phyloP scores from a whole-genome alignment of 2,113 vertebrate species.

The Otolemur garnettii region DNA sequence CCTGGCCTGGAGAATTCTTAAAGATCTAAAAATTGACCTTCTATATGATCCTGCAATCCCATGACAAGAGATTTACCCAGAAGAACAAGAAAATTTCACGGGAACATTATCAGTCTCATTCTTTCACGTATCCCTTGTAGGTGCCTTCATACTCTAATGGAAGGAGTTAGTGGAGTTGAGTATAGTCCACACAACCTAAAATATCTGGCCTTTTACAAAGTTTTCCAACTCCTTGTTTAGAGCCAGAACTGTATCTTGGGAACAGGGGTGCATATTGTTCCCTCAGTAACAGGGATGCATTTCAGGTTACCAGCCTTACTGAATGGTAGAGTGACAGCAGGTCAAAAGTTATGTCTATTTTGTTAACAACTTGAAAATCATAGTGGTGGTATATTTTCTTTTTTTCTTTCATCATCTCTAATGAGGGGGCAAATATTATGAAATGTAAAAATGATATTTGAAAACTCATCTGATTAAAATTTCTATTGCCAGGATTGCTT shows the following conservation, averaged over 20 bases:
- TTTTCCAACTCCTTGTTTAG: neutral
- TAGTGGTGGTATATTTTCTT: neutral
- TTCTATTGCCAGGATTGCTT: neutral
- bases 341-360: neutral
- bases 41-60: too few relatives aligned
- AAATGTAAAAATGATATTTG: neutral
- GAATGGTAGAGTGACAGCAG: slow-evolving; percentile 4
- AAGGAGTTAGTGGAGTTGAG: neutral
- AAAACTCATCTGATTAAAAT: neutral
- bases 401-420: neutral
- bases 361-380: slow-evolving; percentile 17
- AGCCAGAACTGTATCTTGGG: neutral
- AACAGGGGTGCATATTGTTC: neutral
- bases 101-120: neutral
- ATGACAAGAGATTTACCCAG: too few relatives aligned
- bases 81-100: neutral
- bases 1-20: too few relatives aligned
- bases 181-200: neutral
- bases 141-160: neutral
- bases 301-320: neutral
- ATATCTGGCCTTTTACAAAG: neutral
- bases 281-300: neutral
- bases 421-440: neutral
- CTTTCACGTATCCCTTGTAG: neutral
- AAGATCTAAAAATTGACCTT: too few relatives aligned